Conservation (phyloP, 2,797 vertebrate genomes). For the Yasuhikotakia modesta region DNA sequence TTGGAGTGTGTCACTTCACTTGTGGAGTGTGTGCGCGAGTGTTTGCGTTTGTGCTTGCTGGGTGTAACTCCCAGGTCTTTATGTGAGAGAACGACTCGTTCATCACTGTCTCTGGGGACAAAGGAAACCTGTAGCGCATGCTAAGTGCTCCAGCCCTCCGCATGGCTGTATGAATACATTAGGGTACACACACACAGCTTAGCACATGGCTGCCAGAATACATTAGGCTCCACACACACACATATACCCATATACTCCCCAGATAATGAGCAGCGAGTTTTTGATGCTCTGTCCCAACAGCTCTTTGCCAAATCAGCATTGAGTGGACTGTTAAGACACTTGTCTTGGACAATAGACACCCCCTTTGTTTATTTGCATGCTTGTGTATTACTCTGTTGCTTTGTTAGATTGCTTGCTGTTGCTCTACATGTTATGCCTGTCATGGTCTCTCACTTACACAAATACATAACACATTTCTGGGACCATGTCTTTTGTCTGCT, state of each 20-base stretch:
- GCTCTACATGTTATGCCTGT: neutral
- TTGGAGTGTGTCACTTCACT: conserved; percentile 56
- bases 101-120: conserved; percentile 70
- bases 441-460: neutral
- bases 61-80: conserved; percentile 63
- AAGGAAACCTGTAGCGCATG: conserved; percentile 69
- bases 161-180: conserved; percentile 60
- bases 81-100: conserved; percentile 66
- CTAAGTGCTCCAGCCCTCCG: conserved; percentile 60
- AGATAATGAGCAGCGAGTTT: conserved; percentile 53
- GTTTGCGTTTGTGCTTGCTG: conserved; percentile 56
- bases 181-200: conserved; percentile 44
- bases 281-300: conserved; percentile 43
- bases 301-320: conserved; percentile 30
- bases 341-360: conserved; percentile 39
- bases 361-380: conserved; percentile 35
- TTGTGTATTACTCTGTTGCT: conserved; percentile 39
- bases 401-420: neutral
- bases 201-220: conserved; percentile 57
- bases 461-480: neutral
- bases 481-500: conserved; percentile 36
- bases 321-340: conserved; percentile 33
- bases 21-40: conserved; percentile 51
- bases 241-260: conserved; percentile 19
- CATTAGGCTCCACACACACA: conserved; percentile 49